Base-by-base conservation (phyloP, 2,888 invertebrate genomes). In the Drosophila ustulata region DNA sequence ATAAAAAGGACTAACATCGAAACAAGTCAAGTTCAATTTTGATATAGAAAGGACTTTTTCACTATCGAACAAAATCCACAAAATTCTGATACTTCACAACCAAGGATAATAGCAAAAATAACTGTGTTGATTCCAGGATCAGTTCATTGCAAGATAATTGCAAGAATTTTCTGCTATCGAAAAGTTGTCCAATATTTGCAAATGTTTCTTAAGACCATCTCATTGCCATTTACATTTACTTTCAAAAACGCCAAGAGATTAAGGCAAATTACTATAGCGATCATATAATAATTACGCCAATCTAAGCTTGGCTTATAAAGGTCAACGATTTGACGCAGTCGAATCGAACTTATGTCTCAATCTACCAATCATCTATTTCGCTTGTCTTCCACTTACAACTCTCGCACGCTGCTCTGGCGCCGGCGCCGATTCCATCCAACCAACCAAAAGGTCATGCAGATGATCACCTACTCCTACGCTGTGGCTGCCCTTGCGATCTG, bases 391-490 rank as follows among this genome's bases (percentile, higher is more conserved):
- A 37, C 37, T 50, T 23, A 37, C 49, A 28, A 25, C 34, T 34
- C 28, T 30, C 13, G 11, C 18, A 41, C 28, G 7, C 3, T 28
- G 25, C 34, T 25, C 23, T 53, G 53, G 53, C 62, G 53, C 56
- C 32, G 47, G 47, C 47, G 49, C 57, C 55, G 53, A 39, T 25
- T 11, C 18, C 49, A 49, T 62, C 37, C 4, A 39, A 37, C 11
- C 13, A 39, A 51, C 34, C 26, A 59, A 90, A 89, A 92, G 92
- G 90, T 91, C 89, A 91, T 91, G 91, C 89, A 86, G 83, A 80
- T 89, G 82, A 81, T 91, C 70, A 81, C 83, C 85, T 88, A 86
- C 81, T 77, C 89, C 82, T 84, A 82, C 64, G 81, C 82, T 56
- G 76, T 79, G 63, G 86, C 79, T 68, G 87, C 88, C 83, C 78